Base-by-base conservation (phyloP, 2,113 vertebrate species). In the Mastomys natalensis region DNA sequence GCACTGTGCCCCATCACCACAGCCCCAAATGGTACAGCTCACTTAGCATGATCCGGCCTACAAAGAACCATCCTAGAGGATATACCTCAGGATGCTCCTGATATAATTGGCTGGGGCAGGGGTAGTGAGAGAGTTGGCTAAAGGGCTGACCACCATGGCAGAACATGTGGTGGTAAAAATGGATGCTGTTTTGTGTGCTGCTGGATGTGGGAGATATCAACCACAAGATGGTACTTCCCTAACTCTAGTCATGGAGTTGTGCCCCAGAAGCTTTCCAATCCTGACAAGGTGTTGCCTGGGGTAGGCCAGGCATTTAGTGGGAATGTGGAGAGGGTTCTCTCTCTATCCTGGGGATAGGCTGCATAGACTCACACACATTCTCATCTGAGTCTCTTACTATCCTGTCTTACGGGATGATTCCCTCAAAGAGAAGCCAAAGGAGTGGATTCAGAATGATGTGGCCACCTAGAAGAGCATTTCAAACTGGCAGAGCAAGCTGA, bases 401-500 rank as follows among this genome's bases (percentile, higher is more conserved):
- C 80, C 48, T 34, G 43, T 12, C 60, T 26, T 48, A 62, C 0
- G 12, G 84, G 95, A 78, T 3, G 74, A 40, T 4, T 43, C 53
- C 43, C 45, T 91, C 55, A 0, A 70, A 17, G 13, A n/a, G 55
- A 55, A 64, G 26, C 10, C 29, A 17, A 13, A 9, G 48, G 40
- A 6, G 0, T 1, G 37, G 26, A 3, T 53, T 19, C 1, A 2
- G 81, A 74, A 53, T 60, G 0, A 3, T 34, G 34, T 13, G 37
- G 40, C 53, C n/a, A 51, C 62, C 45, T 3, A 13, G 15, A 22
- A 13, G 53, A 45, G 6, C 16, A 0, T 48, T 73, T n/a, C 17
- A 2, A 73, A 48, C 29, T 3, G 2, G 40, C 58, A 43, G 66
- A 22, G 40, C 26, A 8, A 55, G 31, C n/a, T 15, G 37, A 81